A percentile compares a stretch with the other conserved stretches of the same genome.
phyloP scores from a whole-genome alignment of 2,888 invertebrate species.

The Polydrusus tereticollis region DNA sequence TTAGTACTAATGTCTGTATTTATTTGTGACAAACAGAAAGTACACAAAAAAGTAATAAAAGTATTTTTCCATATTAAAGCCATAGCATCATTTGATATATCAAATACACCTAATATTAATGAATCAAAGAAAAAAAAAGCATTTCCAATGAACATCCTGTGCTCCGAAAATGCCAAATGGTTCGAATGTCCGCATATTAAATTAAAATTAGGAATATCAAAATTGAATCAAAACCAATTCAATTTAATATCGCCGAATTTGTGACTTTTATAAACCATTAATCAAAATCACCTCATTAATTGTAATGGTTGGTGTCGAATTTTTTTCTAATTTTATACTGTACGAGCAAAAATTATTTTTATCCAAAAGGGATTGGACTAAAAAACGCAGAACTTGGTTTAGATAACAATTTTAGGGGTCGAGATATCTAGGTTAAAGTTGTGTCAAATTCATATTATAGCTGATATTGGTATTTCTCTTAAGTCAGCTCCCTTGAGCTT shows the following conservation, averaged over 20 bases:
- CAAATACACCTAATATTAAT: too few relatives aligned
- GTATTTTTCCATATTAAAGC: too few relatives aligned
- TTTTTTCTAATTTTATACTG: not conserved
- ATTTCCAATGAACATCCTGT: not conserved
- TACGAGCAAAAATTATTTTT: not conserved
- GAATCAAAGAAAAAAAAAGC: not conserved
- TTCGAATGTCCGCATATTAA: not conserved
- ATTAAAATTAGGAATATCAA: not conserved
- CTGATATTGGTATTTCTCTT: too few relatives aligned
- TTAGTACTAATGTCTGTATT: too few relatives aligned
- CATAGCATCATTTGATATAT: too few relatives aligned
- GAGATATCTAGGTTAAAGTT: too few relatives aligned
- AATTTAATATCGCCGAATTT: not conserved
- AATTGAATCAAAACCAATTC: not conserved
- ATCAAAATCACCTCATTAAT: not conserved
- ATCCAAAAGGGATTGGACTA: not conserved
- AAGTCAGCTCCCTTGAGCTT: too few relatives aligned
- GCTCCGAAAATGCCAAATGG: not conserved
- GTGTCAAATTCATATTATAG: too few relatives aligned
- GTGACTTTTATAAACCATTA: not conserved
- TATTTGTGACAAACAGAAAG: too few relatives aligned
- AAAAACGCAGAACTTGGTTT: too few relatives aligned
- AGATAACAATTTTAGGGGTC: too few relatives aligned
- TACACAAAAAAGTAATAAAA: too few relatives aligned
- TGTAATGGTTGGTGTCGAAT: not conserved